phyloP scores from a whole-genome alignment of 2,888 invertebrate species.

The Hydriomena furcata region DNA sequence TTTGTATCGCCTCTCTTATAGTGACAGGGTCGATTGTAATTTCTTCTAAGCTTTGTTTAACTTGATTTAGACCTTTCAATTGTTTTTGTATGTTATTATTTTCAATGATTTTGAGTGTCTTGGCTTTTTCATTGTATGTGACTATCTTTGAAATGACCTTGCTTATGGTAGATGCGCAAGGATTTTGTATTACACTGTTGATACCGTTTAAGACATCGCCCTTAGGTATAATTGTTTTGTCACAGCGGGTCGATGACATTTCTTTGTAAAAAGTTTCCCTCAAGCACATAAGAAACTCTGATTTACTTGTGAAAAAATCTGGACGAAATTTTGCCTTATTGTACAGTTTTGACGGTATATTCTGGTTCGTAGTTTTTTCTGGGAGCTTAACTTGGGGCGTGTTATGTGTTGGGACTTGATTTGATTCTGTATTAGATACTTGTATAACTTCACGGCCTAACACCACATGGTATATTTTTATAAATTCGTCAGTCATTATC shows the following conservation, averaged over 20 bases:
- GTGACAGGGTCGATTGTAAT: slow-evolving; percentile 33
- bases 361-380: not conserved
- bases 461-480: slow-evolving; percentile 47
- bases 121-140: slow-evolving; percentile 26
- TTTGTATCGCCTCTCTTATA: slow-evolving; percentile 37
- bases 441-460: slow-evolving; percentile 42
- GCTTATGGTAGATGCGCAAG: slow-evolving; percentile 38
- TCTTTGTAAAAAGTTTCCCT: slow-evolving; percentile 39
- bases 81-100: slow-evolving; percentile 32
- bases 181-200: slow-evolving; percentile 30
- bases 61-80: slow-evolving; percentile 25
- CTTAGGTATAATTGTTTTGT: slow-evolving; percentile 29
- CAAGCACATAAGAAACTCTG: slow-evolving; percentile 33
- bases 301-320: slow-evolving; percentile 41
- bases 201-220: slow-evolving; percentile 32
- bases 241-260: slow-evolving; percentile 34
- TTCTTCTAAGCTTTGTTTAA: slow-evolving; percentile 35
- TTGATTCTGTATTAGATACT: slow-evolving; percentile 16
- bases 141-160: slow-evolving; percentile 42
- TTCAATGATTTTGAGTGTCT: slow-evolving; percentile 29
- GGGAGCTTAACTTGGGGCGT: not conserved
- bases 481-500: slow-evolving; percentile 42
- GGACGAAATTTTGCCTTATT: slow-evolving; percentile 39
- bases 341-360: slow-evolving; percentile 14
- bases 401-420: not conserved